Conservation (phyloP, 2,888 invertebrate genomes). For the Pantelozetes paolii region DNA sequence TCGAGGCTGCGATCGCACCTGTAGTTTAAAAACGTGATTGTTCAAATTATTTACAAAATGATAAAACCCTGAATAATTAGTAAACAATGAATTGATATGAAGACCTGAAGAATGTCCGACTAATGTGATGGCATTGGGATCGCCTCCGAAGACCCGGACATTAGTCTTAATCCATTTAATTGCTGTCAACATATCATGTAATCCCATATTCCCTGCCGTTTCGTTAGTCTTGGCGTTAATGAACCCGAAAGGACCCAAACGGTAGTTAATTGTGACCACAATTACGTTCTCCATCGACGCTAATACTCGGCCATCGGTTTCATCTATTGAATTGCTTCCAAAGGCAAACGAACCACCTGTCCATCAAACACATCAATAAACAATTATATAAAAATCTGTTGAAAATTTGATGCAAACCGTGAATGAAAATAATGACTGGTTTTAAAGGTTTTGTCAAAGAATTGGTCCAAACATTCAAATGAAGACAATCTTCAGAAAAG, state of each 20-base stretch:
- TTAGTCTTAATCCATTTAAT: constrained; percentile 16
- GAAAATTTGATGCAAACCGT: too few species aligned
- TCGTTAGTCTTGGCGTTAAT: not conserved
- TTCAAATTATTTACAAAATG: too few species aligned
- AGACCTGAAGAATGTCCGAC: not conserved
- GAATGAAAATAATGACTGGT: constrained; percentile 49
- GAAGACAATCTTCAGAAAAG: constrained; percentile 56
- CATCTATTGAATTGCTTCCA: constrained; percentile 55
- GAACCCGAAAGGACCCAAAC: constrained; percentile 46
- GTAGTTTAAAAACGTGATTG: too few species aligned
- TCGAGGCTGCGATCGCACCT: not conserved
- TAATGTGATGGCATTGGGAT: not conserved
- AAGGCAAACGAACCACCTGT: constrained; percentile 57
- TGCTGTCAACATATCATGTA: constrained; percentile 17
- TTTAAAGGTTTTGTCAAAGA: constrained; percentile 55
- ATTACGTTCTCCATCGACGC: constrained; percentile 55
- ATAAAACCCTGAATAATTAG: too few species aligned
- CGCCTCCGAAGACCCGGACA: constrained; percentile 1
- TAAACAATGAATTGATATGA: too few species aligned
- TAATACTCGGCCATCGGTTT: constrained; percentile 55
- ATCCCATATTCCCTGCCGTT: constrained; percentile 24
- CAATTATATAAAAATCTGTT: too few species aligned
- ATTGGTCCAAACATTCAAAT: constrained; percentile 58
- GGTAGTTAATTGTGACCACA: constrained; percentile 57
- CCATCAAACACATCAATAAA: too few species aligned